Evolutionary conservation across 2,113 vertebrate genomes (phyloP).

Genomic region (Toxostoma redivivum): DNA sequence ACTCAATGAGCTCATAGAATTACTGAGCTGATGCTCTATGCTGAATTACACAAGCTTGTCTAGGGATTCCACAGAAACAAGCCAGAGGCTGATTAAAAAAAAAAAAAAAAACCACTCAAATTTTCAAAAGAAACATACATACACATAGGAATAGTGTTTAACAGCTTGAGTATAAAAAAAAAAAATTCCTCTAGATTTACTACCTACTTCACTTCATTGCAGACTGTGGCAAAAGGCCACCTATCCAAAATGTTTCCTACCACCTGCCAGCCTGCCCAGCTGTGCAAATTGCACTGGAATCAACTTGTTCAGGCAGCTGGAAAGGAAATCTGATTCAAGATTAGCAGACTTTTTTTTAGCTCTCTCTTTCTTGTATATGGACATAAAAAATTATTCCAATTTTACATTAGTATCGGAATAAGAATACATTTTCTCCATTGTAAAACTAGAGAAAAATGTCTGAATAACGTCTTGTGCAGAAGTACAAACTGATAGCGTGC

Average conservation of each 20-base stretch:
- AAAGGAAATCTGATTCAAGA: conserved; percentile 30
- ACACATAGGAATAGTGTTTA: background rate
- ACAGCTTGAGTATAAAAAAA: background rate
- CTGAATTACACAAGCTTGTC: background rate
- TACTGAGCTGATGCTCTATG: background rate
- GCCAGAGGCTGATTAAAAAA: background rate
- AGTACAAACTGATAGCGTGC: background rate
- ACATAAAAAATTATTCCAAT: background rate
- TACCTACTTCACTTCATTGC: background rate
- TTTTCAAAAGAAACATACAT: background rate
- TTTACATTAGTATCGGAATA: background rate
- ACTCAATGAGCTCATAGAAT: background rate
- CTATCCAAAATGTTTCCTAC: conserved; percentile 4
- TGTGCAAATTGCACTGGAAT: conserved; percentile 28
- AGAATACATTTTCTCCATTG: background rate
- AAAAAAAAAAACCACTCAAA: background rate
- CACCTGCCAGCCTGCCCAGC: conserved; percentile 11
- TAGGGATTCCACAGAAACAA: background rate
- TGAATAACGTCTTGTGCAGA: background rate
- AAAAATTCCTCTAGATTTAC: background rate
- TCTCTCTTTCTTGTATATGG: background rate
- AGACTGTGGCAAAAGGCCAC: background rate
- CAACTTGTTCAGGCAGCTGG: conserved; percentile 15
- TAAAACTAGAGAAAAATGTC: background rate
- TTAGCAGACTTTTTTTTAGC: background rate